phyloP scores from a whole-genome alignment of 2,888 invertebrate species.

The Ornithoptera priamus region DNA sequence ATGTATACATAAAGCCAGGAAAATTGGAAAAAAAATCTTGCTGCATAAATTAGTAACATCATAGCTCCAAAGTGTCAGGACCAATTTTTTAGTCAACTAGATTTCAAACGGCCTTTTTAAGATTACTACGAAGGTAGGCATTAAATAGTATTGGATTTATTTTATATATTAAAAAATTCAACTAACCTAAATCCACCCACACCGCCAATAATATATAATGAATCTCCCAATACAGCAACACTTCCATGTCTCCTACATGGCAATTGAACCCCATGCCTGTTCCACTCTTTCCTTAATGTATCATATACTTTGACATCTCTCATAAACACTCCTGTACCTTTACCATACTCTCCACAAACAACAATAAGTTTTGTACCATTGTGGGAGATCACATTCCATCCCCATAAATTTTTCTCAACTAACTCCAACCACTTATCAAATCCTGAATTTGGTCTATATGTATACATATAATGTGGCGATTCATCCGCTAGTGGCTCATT shows the following conservation, averaged over 20 bases:
- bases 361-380: conserved; percentile 58
- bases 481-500: conserved; percentile 45
- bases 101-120: too few species aligned
- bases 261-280: conserved; percentile 54
- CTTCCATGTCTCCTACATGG: conserved; percentile 63
- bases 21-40: too few species aligned
- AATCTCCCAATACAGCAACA: conserved; percentile 52
- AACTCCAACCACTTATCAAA: conserved; percentile 63
- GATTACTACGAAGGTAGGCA: too few species aligned
- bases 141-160: neutral
- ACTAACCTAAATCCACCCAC: conserved; percentile 72
- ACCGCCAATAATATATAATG: conserved; percentile 62
- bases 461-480: conserved; percentile 53
- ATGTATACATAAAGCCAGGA: too few species aligned
- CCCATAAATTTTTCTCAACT: conserved; percentile 64
- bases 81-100: too few species aligned
- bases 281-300: conserved; percentile 58
- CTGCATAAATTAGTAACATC: neutral
- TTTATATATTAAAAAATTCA: conserved; percentile 21
- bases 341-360: conserved; percentile 64
- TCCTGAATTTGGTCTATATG: conserved; percentile 46
- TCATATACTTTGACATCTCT: conserved; percentile 65
- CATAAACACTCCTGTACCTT: conserved; percentile 62
- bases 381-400: conserved; percentile 66
- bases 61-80: too few species aligned